Conservation (phyloP, 2,888 invertebrate genomes). For the Sinentomon sp. region DNA sequence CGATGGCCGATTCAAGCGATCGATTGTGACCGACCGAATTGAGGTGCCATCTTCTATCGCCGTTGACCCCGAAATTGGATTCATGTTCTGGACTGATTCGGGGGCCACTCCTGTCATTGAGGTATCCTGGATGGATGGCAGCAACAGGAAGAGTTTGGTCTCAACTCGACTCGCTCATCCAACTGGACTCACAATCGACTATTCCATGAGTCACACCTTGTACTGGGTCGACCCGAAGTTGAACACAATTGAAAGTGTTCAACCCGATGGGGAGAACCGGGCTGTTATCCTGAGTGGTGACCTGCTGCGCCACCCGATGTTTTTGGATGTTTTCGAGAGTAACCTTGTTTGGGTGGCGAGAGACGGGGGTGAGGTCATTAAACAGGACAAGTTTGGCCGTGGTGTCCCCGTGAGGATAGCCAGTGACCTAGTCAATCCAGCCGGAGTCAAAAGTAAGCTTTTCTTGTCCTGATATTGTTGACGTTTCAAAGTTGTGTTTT, state of each 20-base stretch:
- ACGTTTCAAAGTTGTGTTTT: not conserved
- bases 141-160: constrained; percentile 49
- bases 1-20: constrained; percentile 63
- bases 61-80: constrained; percentile 54
- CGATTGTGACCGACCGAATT: constrained; percentile 42
- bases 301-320: constrained; percentile 42
- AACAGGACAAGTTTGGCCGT: constrained; percentile 87
- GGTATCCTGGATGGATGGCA: constrained; percentile 88
- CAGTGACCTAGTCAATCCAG: constrained; percentile 55
- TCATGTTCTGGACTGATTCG: constrained; percentile 78
- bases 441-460: constrained; percentile 46
- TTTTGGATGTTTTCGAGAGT: constrained; percentile 80
- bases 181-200: constrained; percentile 67
- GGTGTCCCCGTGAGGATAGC: constrained; percentile 63
- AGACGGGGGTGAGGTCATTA: constrained; percentile 55
- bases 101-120: constrained; percentile 71
- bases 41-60: constrained; percentile 69
- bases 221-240: constrained; percentile 91
- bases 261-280: constrained; percentile 47
- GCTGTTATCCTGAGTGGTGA: constrained; percentile 38
- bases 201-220: constrained; percentile 56
- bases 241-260: constrained; percentile 62
- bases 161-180: constrained; percentile 60
- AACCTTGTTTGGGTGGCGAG: constrained; percentile 77
- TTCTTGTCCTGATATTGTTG: not conserved